Percentiles rank a stretch among this genome's conserved stretches.
phyloP scores from a whole-genome alignment of 2,113 vertebrate species.

The Mesoclemmys tuberculata region DNA sequence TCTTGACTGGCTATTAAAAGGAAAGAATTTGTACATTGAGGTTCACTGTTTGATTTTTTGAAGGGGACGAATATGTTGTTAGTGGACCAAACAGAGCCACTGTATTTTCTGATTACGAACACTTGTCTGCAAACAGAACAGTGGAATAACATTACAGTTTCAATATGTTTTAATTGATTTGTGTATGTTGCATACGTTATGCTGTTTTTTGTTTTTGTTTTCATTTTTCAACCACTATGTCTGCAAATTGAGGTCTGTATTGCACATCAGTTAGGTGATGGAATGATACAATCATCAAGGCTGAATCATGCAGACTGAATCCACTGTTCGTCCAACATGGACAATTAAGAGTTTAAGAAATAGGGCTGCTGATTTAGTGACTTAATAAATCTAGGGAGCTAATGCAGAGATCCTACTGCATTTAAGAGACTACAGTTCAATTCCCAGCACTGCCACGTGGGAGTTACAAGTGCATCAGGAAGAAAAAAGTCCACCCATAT shows the following conservation, averaged over 20 bases:
- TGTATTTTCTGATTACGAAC: constrained; percentile 23
- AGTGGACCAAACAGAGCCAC: not conserved
- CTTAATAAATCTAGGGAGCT: not conserved
- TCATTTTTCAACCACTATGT: constrained; percentile 23
- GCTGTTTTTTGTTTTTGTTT: constrained; percentile 25
- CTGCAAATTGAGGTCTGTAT: not conserved
- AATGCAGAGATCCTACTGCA: not conserved
- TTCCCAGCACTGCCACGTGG: constrained; percentile 6
- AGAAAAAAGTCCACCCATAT: not conserved
- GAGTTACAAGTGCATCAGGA: not conserved
- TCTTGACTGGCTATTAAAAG: constrained; percentile 40
- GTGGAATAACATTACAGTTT: constrained; percentile 16
- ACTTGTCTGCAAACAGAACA: constrained; percentile 2
- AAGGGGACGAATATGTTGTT: not conserved
- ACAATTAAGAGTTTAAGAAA: constrained; percentile 11
- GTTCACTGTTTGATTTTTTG: not conserved
- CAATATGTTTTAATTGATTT: constrained; percentile 34
- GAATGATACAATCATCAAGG: not conserved
- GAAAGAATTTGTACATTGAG: constrained; percentile 9
- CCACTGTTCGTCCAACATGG: constrained; percentile 25
- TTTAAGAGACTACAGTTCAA: not conserved
- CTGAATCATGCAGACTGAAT: constrained; percentile 23
- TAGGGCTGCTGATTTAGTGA: not conserved
- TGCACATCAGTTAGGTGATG: not conserved
- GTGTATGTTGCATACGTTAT: not conserved